phyloP scores from a whole-genome alignment of 1,140 invertebrate genomes.

The Saxidomus purpurata region DNA sequence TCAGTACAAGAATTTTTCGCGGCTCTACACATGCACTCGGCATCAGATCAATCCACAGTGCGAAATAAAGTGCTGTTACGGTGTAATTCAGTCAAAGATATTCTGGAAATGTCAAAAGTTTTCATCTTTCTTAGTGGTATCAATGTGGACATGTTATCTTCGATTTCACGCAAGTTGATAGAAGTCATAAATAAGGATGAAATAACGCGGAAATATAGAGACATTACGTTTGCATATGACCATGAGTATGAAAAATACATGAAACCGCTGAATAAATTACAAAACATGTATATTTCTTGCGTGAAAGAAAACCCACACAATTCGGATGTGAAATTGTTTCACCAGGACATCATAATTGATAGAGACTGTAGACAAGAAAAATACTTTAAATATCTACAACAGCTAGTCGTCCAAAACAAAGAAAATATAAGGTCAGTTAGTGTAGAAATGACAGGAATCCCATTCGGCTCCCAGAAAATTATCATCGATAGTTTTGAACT shows the following conservation, averaged over 20 bases:
- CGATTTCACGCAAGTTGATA: not conserved
- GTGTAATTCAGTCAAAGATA: not conserved
- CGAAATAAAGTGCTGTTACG: not conserved
- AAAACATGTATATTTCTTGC: not conserved
- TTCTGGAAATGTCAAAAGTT: not conserved
- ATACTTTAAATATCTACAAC: not conserved
- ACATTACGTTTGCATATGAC: too few relatives aligned
- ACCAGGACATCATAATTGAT: not conserved
- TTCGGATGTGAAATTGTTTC: not conserved
- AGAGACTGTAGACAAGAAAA: not conserved
- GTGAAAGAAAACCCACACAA: not conserved
- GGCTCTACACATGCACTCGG: not conserved
- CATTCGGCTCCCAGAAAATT: not conserved
- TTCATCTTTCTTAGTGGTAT: not conserved
- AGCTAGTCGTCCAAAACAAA: not conserved
- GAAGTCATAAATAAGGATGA: not conserved
- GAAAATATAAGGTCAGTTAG: not conserved
- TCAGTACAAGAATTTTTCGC: not conserved
- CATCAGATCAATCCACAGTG: not conserved
- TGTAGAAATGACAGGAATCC: not conserved
- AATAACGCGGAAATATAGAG: too few relatives aligned
- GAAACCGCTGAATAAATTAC: not conserved
- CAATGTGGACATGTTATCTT: not conserved
- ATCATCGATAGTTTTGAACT: not conserved
- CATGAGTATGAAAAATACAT: not conserved